Evolutionary conservation across 2,797 vertebrate species (phyloP).

Genomic region (Nasua narica): DNA sequence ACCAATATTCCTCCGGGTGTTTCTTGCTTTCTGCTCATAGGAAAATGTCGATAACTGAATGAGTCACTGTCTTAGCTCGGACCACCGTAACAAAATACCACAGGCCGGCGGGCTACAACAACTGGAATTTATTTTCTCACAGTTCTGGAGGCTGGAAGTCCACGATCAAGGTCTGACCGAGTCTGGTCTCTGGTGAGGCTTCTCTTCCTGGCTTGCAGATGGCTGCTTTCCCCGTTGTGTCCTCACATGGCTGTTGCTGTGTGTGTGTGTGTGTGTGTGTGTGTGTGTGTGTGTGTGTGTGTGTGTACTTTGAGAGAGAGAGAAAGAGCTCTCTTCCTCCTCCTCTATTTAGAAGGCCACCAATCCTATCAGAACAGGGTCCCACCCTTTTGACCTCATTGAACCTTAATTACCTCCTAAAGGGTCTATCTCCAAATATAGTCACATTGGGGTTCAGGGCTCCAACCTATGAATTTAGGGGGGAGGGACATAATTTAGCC

Average conservation of each 20-base stretch:
- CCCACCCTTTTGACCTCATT: not conserved
- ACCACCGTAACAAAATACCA: not conserved
- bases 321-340: not conserved
- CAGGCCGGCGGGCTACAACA: not conserved
- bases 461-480: not conserved
- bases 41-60: not conserved
- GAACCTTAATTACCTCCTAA: not conserved
- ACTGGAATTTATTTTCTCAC: not conserved
- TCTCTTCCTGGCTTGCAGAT: not conserved
- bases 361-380: not conserved
- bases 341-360: not conserved
- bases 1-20: fast-evolving
- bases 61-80: not conserved
- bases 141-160: not conserved
- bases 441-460: not conserved
- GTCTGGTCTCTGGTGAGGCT: not conserved
- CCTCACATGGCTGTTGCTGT: not conserved
- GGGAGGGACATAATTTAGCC: not conserved
- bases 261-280: not conserved
- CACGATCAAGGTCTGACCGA: not conserved
- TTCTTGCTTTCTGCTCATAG: not conserved
- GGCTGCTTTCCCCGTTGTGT: not conserved
- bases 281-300: not conserved
- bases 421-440: not conserved
- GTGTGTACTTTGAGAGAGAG: not conserved